Evolutionary conservation across 2,113 vertebrate species (phyloP).

Genomic region (Tautogolabrus adspersus): DNA sequence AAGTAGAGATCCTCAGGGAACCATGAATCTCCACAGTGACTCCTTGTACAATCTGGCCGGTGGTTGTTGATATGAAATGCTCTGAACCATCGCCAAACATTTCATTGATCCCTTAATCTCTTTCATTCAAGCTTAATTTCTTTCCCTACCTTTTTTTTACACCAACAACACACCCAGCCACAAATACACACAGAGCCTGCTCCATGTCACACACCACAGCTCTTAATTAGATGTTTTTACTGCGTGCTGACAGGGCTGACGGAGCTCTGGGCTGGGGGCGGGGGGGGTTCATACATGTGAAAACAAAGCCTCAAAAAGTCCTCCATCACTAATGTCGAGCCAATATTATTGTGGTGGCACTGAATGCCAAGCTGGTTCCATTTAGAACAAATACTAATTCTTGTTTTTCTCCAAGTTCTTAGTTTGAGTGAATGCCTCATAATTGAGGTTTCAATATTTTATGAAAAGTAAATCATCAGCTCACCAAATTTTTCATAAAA

Average conservation of each 20-base stretch:
- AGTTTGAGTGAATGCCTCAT: constrained; percentile 30
- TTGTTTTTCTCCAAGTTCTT: constrained; percentile 19
- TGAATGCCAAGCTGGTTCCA: constrained; percentile 36
- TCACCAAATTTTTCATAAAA: constrained; percentile 7
- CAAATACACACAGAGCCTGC: not conserved
- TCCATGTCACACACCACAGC: constrained; percentile 17
- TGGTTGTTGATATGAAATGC: not conserved
- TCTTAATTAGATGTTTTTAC: constrained; percentile 19
- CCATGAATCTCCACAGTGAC: not conserved
- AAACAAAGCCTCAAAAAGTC: constrained; percentile 23
- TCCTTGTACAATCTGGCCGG: not conserved
- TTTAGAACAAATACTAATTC: constrained; percentile 14
- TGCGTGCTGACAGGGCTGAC: not conserved
- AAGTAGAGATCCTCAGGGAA: not conserved
- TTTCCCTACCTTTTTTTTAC: not conserved
- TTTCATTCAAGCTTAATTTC: not conserved
- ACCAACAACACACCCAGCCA: not conserved
- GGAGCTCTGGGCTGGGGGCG: not conserved
- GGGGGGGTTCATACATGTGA: not conserved
- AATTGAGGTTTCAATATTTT: constrained; percentile 56
- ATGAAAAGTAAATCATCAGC: constrained; percentile 51
- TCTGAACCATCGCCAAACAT: not conserved
- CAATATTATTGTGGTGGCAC: constrained; percentile 1
- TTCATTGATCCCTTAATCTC: not conserved
- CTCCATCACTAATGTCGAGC: not conserved